Evolutionary conservation across 2,888 invertebrate genomes (phyloP).

Genomic region (Didymodactylos carnosus): DNA sequence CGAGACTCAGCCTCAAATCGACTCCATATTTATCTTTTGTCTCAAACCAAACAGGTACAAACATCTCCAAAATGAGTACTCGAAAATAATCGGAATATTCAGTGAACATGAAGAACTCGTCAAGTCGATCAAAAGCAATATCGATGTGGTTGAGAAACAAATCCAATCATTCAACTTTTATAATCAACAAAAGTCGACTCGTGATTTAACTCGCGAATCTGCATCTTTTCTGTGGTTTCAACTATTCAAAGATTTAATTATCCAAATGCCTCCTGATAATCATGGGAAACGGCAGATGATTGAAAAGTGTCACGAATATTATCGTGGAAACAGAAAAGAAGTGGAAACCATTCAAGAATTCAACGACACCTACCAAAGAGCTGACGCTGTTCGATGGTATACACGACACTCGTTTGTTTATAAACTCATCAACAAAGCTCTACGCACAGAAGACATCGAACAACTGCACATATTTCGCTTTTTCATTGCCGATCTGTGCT

Average conservation of each 20-base stretch:
- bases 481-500: not conserved
- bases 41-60: not conserved
- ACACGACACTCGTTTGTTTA: not conserved
- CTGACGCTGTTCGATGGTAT: not conserved
- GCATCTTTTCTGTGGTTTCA: not conserved
- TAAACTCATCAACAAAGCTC: not conserved
- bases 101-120: not conserved
- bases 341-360: not conserved
- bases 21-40: not conserved
- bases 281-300: not conserved
- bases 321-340: not conserved
- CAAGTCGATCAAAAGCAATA: not conserved
- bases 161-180: not conserved
- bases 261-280: not conserved
- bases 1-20: not conserved
- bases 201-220: not conserved
- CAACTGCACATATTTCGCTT: not conserved
- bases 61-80: not conserved
- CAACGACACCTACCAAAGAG: not conserved
- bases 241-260: not conserved
- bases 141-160: not conserved
- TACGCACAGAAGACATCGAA: not conserved
- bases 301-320: not conserved
- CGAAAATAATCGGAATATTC: not conserved
- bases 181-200: not conserved